These are phyloP conservation scores for Hylaeus volcanicus DNA, from an alignment of 1,140 invertebrate genomes.

Conservation along the genomic window DNA sequence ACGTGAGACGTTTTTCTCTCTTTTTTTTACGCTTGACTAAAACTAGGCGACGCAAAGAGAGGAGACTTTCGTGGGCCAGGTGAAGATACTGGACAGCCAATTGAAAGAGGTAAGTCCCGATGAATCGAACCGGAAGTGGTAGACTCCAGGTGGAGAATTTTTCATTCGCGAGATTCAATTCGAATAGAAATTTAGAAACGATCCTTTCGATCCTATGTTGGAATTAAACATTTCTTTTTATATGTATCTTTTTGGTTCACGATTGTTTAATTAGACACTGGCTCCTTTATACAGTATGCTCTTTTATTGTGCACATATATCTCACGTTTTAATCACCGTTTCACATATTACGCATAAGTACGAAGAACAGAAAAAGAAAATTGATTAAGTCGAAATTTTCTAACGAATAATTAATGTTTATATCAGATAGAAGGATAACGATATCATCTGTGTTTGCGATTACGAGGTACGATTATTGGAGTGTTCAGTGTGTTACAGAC, in stretches of 20 bases:
- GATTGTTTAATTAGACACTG: background rate
- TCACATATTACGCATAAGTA: conserved; percentile 39
- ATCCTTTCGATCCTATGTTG: background rate
- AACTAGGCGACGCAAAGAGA: conserved; percentile 96
- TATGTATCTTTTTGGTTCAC: background rate
- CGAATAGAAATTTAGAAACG: background rate
- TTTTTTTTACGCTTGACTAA: conserved; percentile 73
- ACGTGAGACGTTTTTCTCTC: conserved; percentile 65
- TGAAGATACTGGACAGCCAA: conserved; percentile 94
- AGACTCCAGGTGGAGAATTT: background rate
- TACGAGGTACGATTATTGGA: conserved; percentile 25
- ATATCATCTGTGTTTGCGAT: background rate
- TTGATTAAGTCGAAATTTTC: background rate
- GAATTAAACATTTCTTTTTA: background rate
- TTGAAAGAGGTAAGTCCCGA: conserved; percentile 92
- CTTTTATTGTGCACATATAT: background rate
- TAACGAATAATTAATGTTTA: background rate
- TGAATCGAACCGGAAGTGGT: background rate
- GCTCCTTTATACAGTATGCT: background rate
- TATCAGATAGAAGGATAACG: background rate
- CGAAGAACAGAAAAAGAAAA: background rate
- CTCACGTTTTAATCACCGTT: background rate
- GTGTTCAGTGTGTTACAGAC: background rate
- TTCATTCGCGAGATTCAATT: background rate
- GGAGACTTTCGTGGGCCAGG: conserved; percentile 96